These are phyloP conservation scores for Phthorimaea operculella DNA, from an alignment of 1,140 invertebrate genomes.

Conservation along the genomic window DNA sequence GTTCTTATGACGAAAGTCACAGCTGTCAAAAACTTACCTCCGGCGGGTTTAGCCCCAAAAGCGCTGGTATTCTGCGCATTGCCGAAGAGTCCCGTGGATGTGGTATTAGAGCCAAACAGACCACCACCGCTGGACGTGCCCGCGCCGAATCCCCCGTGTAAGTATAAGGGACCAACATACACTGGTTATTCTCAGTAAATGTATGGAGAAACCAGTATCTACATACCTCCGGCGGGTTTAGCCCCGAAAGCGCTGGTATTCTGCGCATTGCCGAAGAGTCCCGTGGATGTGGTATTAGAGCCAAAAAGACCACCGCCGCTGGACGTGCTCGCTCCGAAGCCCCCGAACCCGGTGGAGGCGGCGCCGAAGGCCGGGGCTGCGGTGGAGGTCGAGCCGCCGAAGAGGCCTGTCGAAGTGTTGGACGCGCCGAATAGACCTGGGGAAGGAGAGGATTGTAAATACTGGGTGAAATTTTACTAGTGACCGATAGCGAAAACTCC, in stretches of 20 bases:
- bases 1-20: too few relatives aligned
- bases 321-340: slow-evolving; percentile 30
- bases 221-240: slow-evolving; percentile 68
- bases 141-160: slow-evolving; percentile 35
- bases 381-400: slow-evolving; percentile 43
- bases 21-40: too few relatives aligned
- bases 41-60: too few relatives aligned
- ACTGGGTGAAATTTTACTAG: too few relatives aligned
- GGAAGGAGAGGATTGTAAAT: neutral
- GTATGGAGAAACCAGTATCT: too few relatives aligned
- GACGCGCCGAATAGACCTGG: slow-evolving; percentile 44
- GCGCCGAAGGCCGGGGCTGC: slow-evolving; percentile 39
- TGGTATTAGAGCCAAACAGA: too few relatives aligned
- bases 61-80: too few relatives aligned
- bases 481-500: too few relatives aligned
- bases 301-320: slow-evolving; percentile 54
- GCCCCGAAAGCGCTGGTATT: slow-evolving; percentile 70
- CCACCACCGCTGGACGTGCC: slow-evolving; percentile 35
- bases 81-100: too few relatives aligned
- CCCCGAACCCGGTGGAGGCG: slow-evolving; percentile 21
- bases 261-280: slow-evolving; percentile 43
- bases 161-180: too few relatives aligned
- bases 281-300: slow-evolving; percentile 29
- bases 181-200: too few relatives aligned
- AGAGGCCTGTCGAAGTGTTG: slow-evolving; percentile 46